phyloP scores from a whole-genome alignment of 2,888 invertebrate genomes.

The Nomada ruficornis region DNA sequence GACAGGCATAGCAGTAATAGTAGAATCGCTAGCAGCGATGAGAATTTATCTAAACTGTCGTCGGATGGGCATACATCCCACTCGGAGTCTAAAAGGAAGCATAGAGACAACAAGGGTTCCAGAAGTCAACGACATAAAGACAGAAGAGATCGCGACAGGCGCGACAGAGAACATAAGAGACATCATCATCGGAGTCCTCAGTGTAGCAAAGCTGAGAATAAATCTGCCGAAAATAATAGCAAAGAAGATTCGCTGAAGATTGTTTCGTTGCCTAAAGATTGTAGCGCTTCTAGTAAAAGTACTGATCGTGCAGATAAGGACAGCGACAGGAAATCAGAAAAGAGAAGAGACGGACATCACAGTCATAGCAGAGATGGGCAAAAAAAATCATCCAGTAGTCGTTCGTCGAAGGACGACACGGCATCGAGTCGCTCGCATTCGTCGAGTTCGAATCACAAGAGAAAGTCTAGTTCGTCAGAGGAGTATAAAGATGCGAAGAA shows the following conservation, averaged over 20 bases:
- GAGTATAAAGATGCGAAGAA: conserved; percentile 76
- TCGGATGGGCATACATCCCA: conserved; percentile 38
- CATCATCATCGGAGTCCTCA: conserved; percentile 70
- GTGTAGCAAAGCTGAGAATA: conserved; percentile 61
- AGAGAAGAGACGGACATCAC: conserved; percentile 67
- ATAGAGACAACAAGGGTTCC: conserved; percentile 66
- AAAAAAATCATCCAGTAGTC: conserved; percentile 69
- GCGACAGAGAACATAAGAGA: conserved; percentile 73
- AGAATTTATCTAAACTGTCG: conserved; percentile 69
- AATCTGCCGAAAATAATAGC: conserved; percentile 37
- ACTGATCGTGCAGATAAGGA: conserved; percentile 58
- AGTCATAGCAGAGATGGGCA: conserved; percentile 67
- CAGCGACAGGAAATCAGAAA: conserved; percentile 68
- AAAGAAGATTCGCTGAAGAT: conserved; percentile 60
- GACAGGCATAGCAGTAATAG: conserved; percentile 60
- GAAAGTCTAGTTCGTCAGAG: conserved; percentile 75
- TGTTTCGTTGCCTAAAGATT: conserved; percentile 44
- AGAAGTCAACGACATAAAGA: conserved; percentile 75
- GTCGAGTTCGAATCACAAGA: conserved; percentile 77
- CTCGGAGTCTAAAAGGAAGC: conserved; percentile 65
- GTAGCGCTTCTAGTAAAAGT: conserved; percentile 54
- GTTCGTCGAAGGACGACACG: conserved; percentile 58
- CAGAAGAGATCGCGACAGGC: conserved; percentile 71
- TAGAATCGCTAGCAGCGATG: conserved; percentile 70
- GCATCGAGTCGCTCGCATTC: conserved; percentile 70